Conservation (phyloP, 2,888 invertebrate species). For the Drosophila vallismaia region DNA sequence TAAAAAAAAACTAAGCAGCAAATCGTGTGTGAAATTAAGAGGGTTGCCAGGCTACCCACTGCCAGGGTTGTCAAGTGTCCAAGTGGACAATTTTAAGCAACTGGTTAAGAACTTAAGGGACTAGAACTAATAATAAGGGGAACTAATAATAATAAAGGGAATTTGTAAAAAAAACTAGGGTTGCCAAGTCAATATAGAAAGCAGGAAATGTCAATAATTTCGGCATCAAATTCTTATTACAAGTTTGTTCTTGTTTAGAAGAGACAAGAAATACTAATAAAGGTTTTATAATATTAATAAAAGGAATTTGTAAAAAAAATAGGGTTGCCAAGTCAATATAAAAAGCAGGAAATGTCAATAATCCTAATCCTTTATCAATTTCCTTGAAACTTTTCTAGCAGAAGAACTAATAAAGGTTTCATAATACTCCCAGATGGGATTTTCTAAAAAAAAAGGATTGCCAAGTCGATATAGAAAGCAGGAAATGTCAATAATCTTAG, state of each 20-base stretch:
- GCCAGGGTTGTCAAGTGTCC: slow-evolving; percentile 22
- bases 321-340: slow-evolving; percentile 2
- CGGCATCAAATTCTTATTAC: no score
- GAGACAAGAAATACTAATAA: no score
- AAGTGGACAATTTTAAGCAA: background rate
- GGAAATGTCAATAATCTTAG: no score
- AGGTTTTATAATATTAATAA: no score
- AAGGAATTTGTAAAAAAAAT: background rate
- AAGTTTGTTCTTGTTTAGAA: no score
- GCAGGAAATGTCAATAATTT: background rate
- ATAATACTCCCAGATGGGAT: no score
- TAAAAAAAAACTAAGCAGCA: slow-evolving; percentile 53
- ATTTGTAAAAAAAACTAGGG: background rate
- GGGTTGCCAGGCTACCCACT: slow-evolving; percentile 50
- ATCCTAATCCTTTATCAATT: no score
- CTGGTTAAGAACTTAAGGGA: background rate
- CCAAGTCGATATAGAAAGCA: background rate
- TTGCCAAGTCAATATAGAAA: background rate
- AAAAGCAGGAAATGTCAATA: background rate
- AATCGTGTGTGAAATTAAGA: slow-evolving; percentile 68
- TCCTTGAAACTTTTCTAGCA: no score
- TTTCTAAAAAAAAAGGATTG: background rate
- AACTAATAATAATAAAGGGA: no score
- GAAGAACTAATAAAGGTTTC: no score
- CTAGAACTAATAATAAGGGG: no score